These are phyloP conservation scores for Perithous albicinctus DNA, from an alignment of 2,888 invertebrate genomes.

Conservation along the genomic window DNA sequence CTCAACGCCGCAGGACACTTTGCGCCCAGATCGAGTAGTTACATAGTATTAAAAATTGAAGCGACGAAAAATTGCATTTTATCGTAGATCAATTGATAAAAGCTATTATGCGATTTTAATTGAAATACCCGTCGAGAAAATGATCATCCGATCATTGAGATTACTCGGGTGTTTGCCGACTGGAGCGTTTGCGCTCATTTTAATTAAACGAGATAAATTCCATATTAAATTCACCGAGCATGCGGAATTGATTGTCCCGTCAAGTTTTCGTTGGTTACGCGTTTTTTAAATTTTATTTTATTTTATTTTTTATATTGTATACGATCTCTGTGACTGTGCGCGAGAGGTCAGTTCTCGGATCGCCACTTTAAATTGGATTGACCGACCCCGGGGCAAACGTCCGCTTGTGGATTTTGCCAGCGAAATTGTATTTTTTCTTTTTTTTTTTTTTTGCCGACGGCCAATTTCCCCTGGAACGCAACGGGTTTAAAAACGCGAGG, in stretches of 20 bases:
- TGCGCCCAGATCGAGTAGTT: conserved; percentile 2
- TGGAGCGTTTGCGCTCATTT: conserved; percentile 48
- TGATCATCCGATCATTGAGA: conserved; percentile 59
- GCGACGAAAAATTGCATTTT: conserved; percentile 40
- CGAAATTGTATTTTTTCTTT: conserved; percentile 82
- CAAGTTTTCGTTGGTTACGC: conserved; percentile 53
- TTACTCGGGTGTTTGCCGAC: conserved; percentile 44
- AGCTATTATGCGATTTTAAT: conserved; percentile 63
- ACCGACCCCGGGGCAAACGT: conserved; percentile 70
- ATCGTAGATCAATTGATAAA: conserved; percentile 57
- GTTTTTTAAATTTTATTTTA: conserved; percentile 32
- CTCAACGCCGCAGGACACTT: conserved; percentile 45
- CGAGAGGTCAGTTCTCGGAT: conserved; percentile 68
- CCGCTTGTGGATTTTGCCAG: conserved; percentile 73
- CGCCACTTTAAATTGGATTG: conserved; percentile 79
- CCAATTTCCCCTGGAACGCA: conserved; percentile 79
- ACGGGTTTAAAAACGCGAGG: conserved; percentile 79
- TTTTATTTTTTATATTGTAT: conserved; percentile 19
- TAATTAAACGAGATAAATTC: conserved; percentile 60
- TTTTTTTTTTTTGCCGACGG: conserved; percentile 79
- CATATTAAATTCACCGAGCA: conserved; percentile 58
- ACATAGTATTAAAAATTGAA: conserved; percentile 37
- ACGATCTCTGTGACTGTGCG: conserved; percentile 17
- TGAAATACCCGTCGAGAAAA: conserved; percentile 59
- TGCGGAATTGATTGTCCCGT: conserved; percentile 60